Conservation (phyloP, 1,140 invertebrate genomes). For the silkworm (Bombyx mori) region DNA sequence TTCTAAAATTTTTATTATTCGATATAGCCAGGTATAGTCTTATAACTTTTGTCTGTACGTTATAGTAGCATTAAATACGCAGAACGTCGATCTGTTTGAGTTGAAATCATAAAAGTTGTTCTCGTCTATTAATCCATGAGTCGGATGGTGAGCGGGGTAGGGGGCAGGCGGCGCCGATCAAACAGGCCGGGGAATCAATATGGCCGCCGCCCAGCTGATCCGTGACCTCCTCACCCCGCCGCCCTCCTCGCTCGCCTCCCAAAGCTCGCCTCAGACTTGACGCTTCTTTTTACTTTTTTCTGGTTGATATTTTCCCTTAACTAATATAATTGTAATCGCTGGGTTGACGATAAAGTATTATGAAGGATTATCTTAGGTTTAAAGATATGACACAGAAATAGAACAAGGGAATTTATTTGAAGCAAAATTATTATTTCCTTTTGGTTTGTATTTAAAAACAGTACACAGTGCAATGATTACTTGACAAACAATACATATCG, state of each 20-base stretch:
- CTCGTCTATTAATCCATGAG: conserved; percentile 59
- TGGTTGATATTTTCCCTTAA: too few relatives aligned
- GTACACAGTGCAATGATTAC: too few relatives aligned
- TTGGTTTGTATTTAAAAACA: too few relatives aligned
- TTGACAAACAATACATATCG: too few relatives aligned
- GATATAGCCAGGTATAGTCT: too few relatives aligned
- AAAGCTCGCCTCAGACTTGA: conserved; percentile 39
- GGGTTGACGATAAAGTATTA: too few relatives aligned
- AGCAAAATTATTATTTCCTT: too few relatives aligned
- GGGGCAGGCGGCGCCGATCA: conserved; percentile 55
- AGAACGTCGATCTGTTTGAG: conserved; percentile 44
- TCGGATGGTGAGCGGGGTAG: conserved; percentile 23
- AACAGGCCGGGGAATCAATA: conserved; percentile 68
- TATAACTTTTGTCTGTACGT: background rate
- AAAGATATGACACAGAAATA: too few relatives aligned
- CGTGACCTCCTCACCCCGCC: conserved; percentile 58
- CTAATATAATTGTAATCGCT: too few relatives aligned
- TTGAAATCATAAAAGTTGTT: conserved; percentile 70
- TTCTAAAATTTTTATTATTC: too few relatives aligned
- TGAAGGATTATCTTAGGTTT: too few relatives aligned
- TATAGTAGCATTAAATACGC: background rate
- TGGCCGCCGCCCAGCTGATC: conserved; percentile 67
- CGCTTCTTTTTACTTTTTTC: conserved; percentile 28
- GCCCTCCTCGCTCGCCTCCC: conserved; percentile 17
- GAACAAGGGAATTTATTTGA: too few relatives aligned